Evolutionary conservation across 2,888 invertebrate genomes (phyloP), one percentile per base, ranked within the genome.

Genomic region (Parnassius smintheus): DNA sequence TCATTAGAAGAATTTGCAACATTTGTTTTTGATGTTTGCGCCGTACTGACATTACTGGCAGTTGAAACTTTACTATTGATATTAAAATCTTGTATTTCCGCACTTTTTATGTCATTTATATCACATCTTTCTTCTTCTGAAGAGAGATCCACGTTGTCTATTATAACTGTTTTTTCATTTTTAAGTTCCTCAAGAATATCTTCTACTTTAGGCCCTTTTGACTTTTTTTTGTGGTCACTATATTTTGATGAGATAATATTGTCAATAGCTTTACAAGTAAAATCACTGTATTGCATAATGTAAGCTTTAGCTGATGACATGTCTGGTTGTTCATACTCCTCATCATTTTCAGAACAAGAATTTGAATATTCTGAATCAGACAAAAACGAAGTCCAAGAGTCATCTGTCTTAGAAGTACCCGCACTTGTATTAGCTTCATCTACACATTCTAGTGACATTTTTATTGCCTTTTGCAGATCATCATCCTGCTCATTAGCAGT

Each of bases 241-340:
- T 65, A 75, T 67, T 78, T 82, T 49, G 74, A 70, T 50, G 73
- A 69, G 67, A 95, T 85, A 62, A 95, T 92, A 71, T 93, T 86
- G 45, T 92, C 84, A 66, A 97, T 95, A 76, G 95, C 94, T 67
- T 93, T 93, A 68, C 95, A 93, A 56, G 96, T 94, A 72, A 96
- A 93, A 66, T 95, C 96, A 72, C 94, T 95, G 72, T 96, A 94
- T 81, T 96, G 96, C 77, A 94, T 91, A 92, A 96, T 96, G 69
- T 95, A 96, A 48, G 93, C 92, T 76, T 95, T 92, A 2, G 95
- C 96, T 49, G 95, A 93, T 64, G 93, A 89, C 71, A 93, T 83
- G 67, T 90, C 84, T 57, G 86, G 81, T 59, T 77, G 82, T 74
- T 73, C 84, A 77, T 74, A 86, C 25, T 83, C 81, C 73, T 89